Evolutionary conservation across 2,888 invertebrate species (phyloP), one percentile per base, ranked within the genome.

Genomic region (Rotaria magnacalcarata): DNA sequence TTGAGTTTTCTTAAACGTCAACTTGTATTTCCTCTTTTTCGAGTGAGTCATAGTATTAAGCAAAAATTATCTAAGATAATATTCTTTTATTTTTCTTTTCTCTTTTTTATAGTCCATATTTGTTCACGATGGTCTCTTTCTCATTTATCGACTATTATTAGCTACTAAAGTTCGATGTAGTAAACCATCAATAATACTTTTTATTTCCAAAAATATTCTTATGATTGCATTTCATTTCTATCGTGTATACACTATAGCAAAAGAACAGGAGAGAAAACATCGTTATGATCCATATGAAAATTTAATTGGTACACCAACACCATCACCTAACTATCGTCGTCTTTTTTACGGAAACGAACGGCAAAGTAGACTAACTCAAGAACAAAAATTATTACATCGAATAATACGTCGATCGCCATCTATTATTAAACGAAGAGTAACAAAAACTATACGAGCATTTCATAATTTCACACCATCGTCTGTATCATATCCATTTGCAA

Each of bases 121-220:
- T 19, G 16, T 67, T 34, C 34, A 34, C 11, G 67, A 67, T 34
- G 67, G 67, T 41, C 67, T 67, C 34, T 19, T 67, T 19, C 14
- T 67, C 34, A 34, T 67, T 27, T 67, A 67, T 67, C 67, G 67
- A 27, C 16, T 34, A 34, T 41, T 67, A 19, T 41, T 67, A 67
- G 67, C 67, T 19, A 16, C 34, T 34, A 67, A 67, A 41, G 67
- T 67, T 41, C 67, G 67, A 27, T 67, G 67, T 34, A 67, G 67
- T 67, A 67, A 67, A 67, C 86, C 86, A 84, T 56, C 80, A 8
- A 52, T 86, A 10, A 75, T 86, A 54, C 85, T 86, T 74, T 86
- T 85, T 43, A 84, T 86, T 84, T 27, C 50, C 19, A 86, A 86
- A 85, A 86, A 86, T 52, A 34, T 85, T 43, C 58, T 84, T 11